Conservation (phyloP, 2,888 invertebrate genomes). For the Drosophila hamatofila region DNA sequence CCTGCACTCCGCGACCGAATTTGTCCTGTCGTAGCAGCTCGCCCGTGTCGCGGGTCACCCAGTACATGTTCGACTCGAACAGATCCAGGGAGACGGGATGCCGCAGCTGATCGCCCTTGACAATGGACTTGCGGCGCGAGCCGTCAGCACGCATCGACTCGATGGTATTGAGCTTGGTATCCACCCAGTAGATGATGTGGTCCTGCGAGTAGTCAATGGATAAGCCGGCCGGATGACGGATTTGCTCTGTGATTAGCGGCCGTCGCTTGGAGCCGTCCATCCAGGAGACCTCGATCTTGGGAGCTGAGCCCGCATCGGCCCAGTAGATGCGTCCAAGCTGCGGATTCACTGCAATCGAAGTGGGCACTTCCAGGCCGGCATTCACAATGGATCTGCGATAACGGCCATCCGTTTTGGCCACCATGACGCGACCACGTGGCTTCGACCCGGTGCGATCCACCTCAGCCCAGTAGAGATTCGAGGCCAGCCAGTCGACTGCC, state of each 20-base stretch:
- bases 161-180: conserved; percentile 95
- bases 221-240: conserved; percentile 95
- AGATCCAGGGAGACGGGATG: conserved; percentile 96
- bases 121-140: conserved; percentile 89
- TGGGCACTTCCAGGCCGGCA: conserved; percentile 93
- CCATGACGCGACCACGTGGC: conserved; percentile 93
- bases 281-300: conserved; percentile 98
- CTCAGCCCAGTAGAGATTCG: conserved; percentile 98
- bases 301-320: conserved; percentile 95
- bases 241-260: conserved; percentile 91
- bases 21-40: conserved; percentile 96
- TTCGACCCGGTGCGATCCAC: conserved; percentile 90
- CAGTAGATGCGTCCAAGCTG: conserved; percentile 95
- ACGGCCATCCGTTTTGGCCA: conserved; percentile 94
- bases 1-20: conserved; percentile 97
- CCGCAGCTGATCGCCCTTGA: conserved; percentile 90
- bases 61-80: conserved; percentile 96
- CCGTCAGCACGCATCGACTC: conserved; percentile 95
- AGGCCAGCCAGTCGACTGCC: conserved; percentile 97
- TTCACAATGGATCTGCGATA: conserved; percentile 93
- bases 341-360: conserved; percentile 95
- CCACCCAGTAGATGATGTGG: conserved; percentile 97
- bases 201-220: conserved; percentile 96
- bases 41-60: conserved; percentile 96
- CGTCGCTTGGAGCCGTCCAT: conserved; percentile 97